Percentiles rank a stretch among this genome's conserved stretches.
phyloP scores from a whole-genome alignment of 2,797 vertebrate species.

The Melanotaenia pygmaea region DNA sequence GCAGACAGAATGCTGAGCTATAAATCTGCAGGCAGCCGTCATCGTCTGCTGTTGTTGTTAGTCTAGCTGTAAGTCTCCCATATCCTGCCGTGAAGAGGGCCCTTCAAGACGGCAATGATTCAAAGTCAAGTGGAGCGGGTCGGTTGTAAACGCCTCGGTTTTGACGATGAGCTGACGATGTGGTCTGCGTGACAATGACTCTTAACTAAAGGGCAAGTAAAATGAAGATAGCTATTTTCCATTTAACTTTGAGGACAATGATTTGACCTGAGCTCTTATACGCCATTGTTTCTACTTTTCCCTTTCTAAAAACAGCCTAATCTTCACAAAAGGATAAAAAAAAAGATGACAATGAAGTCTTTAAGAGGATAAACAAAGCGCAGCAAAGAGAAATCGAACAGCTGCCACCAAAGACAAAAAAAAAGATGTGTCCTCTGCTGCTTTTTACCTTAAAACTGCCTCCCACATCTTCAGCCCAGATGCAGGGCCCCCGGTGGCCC shows the following conservation, averaged over 20 bases:
- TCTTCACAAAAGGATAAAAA: constrained; percentile 24
- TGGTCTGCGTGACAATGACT: constrained; percentile 36
- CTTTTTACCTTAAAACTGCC: constrained; percentile 77
- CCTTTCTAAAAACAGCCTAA: constrained; percentile 35
- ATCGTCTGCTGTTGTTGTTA: constrained; percentile 68
- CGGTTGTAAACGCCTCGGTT: constrained; percentile 17
- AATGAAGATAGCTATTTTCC: constrained; percentile 16
- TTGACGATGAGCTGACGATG: constrained; percentile 21
- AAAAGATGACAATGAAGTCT: constrained; percentile 36
- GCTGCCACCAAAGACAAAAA: background rate
- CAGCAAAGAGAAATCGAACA: constrained; percentile 9
- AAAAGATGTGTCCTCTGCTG: constrained; percentile 7
- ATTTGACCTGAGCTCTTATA: constrained; percentile 4
- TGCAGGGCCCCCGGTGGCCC: constrained; percentile 33
- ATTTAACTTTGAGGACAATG: background rate
- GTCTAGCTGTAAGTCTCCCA: constrained; percentile 62
- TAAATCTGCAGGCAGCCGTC: constrained; percentile 63
- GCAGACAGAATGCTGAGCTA: constrained; percentile 16
- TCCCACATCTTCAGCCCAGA: constrained; percentile 76
- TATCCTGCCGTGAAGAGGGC: constrained; percentile 59
- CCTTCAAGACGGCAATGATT: constrained; percentile 55
- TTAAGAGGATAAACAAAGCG: constrained; percentile 47
- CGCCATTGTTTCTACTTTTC: constrained; percentile 21
- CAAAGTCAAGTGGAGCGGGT: constrained; percentile 54
- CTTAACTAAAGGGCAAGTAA: background rate